Conservation (phyloP, 2,113 vertebrate genomes). For the Stigmatopora argus region DNA sequence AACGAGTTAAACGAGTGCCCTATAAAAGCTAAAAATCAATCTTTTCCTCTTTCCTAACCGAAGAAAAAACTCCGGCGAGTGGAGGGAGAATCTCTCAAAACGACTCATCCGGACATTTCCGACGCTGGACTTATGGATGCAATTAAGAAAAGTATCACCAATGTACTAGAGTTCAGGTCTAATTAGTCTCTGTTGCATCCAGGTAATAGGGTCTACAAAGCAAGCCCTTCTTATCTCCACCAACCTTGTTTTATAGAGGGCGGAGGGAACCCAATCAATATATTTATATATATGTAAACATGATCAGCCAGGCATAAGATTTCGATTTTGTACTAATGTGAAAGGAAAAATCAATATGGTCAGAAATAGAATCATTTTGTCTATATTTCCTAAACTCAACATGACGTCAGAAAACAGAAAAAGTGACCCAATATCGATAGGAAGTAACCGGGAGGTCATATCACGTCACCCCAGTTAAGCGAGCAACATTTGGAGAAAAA, state of each 20-base stretch:
- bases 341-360: neutral
- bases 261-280: constrained; percentile 50
- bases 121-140: neutral
- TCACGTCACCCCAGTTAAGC: too few relatives aligned
- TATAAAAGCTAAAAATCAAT: too few relatives aligned
- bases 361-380: neutral
- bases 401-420: neutral
- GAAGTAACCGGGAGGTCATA: too few relatives aligned
- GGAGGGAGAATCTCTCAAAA: constrained; percentile 1
- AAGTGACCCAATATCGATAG: too few relatives aligned
- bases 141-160: constrained; percentile 7
- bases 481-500: too few relatives aligned
- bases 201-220: neutral
- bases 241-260: constrained; percentile 13
- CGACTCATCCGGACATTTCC: constrained; percentile 8
- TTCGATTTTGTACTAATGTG: neutral
- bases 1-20: too few relatives aligned
- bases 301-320: constrained; percentile 18
- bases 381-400: neutral
- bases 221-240: constrained; percentile 43
- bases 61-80: too few relatives aligned
- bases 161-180: constrained; percentile 5
- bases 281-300: constrained; percentile 21
- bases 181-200: constrained; percentile 10
- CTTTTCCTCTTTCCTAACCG: too few relatives aligned